Conservation (phyloP, 2,797 vertebrate species). For the Enteromius treurensis region DNA sequence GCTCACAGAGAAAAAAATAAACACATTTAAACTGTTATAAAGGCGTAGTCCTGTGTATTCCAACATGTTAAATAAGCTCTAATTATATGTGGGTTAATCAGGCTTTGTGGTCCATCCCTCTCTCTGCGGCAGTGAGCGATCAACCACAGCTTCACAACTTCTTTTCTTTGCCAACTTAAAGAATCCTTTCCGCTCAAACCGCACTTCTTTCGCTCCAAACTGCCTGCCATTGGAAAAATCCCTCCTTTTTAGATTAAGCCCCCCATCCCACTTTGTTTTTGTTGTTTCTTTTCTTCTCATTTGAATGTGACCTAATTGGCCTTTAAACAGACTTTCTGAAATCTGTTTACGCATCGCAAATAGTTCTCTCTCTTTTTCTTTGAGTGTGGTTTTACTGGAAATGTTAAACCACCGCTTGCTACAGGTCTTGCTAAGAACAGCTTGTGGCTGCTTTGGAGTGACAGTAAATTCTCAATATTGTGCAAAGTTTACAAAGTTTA, state of each 20-base stretch:
- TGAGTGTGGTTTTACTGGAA: slow-evolving; percentile 13
- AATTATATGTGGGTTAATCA: slow-evolving; percentile 56
- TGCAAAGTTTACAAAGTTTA: slow-evolving; percentile 25
- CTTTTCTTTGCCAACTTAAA: slow-evolving; percentile 33
- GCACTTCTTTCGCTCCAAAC: background rate
- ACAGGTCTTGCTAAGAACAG: slow-evolving; percentile 30
- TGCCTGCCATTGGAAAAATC: background rate
- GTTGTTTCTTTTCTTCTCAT: slow-evolving; percentile 28
- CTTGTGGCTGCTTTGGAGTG: slow-evolving; percentile 33
- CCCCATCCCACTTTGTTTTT: background rate
- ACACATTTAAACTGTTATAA: slow-evolving; percentile 34
- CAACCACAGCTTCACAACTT: slow-evolving; percentile 42
- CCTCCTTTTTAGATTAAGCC: background rate
- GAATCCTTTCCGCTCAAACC: slow-evolving; percentile 11
- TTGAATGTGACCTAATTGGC: slow-evolving; percentile 31
- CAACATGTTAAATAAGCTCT: slow-evolving; percentile 51
- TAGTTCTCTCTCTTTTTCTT: background rate
- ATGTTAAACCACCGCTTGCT: slow-evolving; percentile 18
- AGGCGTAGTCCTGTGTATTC: slow-evolving; percentile 39
- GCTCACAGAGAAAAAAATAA: slow-evolving; percentile 27
- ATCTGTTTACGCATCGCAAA: slow-evolving; percentile 15
- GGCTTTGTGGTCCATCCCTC: slow-evolving; percentile 30
- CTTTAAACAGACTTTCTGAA: slow-evolving; percentile 37
- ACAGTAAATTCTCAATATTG: slow-evolving; percentile 19
- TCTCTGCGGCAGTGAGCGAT: slow-evolving; percentile 18